Conservation (phyloP, 2,113 vertebrate species). For the Empidonax traillii region DNA sequence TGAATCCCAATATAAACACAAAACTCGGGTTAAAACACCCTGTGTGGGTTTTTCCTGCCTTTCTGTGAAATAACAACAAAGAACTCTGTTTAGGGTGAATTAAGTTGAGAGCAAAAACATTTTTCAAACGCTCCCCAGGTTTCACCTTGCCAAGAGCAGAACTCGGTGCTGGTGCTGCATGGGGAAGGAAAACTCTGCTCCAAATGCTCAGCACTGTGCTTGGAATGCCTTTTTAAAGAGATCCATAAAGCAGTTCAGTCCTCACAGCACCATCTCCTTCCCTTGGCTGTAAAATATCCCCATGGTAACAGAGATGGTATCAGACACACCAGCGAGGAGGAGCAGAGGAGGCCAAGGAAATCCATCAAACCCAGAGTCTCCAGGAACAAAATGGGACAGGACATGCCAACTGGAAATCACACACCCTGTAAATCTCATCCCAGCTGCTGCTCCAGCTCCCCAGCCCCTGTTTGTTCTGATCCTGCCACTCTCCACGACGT, state of each 20-base stretch:
- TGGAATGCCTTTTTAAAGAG: neutral
- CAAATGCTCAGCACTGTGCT: neutral
- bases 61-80: neutral
- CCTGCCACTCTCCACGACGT: too few relatives aligned
- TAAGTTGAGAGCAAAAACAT: neutral
- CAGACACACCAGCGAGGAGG: neutral
- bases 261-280: neutral
- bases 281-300: constrained; percentile 40
- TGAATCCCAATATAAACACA: neutral
- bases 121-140: neutral
- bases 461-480: rapidly evolving
- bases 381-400: neutral
- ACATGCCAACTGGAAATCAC: neutral
- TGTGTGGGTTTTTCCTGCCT: neutral
- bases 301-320: constrained; percentile 46
- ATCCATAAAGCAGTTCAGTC: neutral
- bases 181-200: neutral
- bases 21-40: neutral
- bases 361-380: neutral
- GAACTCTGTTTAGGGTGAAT: neutral
- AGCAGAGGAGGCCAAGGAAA: neutral
- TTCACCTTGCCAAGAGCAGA: neutral
- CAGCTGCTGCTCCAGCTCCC: neutral
- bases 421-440: neutral
- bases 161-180: rapidly evolving